Percentiles rank a stretch among this genome's conserved stretches.
Conservation (phyloP, 2,113 vertebrate genomes). For the Myiozetetes cayanensis region DNA sequence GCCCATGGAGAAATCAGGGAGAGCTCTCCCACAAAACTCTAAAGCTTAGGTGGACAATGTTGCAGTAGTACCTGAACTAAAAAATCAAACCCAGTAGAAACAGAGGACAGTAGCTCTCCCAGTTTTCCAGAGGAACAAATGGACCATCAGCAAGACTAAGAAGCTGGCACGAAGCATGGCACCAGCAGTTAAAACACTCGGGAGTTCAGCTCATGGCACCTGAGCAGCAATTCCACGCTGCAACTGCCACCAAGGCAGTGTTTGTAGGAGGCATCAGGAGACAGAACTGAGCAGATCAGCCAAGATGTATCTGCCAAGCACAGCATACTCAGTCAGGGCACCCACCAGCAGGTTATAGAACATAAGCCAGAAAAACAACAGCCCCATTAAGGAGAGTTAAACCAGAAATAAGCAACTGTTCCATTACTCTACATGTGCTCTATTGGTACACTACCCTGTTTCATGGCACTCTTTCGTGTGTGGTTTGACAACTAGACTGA, state of each 20-base stretch:
- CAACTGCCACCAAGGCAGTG: background rate
- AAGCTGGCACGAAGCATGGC: background rate
- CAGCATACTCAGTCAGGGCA: constrained; percentile 4
- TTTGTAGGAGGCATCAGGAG: background rate
- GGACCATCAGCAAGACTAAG: background rate
- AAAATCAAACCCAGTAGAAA: background rate
- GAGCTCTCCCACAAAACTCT: background rate
- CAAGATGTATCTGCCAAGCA: constrained; percentile 32
- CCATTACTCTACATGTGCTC: constrained; percentile 29
- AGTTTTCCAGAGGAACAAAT: background rate
- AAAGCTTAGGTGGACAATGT: background rate
- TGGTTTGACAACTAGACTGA: constrained; percentile 43
- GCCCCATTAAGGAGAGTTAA: background rate
- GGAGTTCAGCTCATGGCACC: background rate
- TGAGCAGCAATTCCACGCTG: background rate
- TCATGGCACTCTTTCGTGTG: background rate
- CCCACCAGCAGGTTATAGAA: constrained; percentile 43
- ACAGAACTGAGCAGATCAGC: background rate
- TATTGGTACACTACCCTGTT: background rate
- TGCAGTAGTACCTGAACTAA: background rate
- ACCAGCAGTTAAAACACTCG: background rate
- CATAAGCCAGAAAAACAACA: constrained; percentile 51
- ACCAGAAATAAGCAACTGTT: constrained; percentile 48
- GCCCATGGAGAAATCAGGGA: background rate
- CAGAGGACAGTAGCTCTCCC: background rate